These are phyloP conservation scores for Acronicta leporina DNA, from an alignment of 2,888 invertebrate species.

Conservation along the genomic window DNA sequence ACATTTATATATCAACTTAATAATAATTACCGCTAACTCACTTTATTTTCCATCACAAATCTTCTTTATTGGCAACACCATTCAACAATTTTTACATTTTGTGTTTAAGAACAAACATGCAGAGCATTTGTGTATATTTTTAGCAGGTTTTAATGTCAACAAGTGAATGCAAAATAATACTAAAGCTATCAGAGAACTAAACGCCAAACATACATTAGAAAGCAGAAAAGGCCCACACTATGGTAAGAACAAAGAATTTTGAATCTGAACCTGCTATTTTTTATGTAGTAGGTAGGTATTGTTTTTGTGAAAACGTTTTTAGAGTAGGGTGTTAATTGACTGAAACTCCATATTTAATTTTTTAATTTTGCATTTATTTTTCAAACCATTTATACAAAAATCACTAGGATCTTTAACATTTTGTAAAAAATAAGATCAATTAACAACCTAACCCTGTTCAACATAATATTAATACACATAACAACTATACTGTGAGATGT, in stretches of 20 bases:
- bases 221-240: conserved; percentile 68
- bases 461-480: conserved; percentile 67
- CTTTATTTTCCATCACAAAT: conserved; percentile 56
- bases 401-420: conserved; percentile 81
- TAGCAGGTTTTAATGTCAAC: conserved; percentile 34
- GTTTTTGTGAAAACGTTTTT: conserved; percentile 60
- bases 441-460: conserved; percentile 87
- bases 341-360: conserved; percentile 87
- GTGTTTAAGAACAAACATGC: conserved; percentile 51
- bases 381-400: conserved; percentile 84
- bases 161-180: conserved; percentile 50
- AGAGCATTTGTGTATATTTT: conserved; percentile 36
- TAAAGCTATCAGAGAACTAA: conserved; percentile 62
- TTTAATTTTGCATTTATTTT: conserved; percentile 85
- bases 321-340: conserved; percentile 89
- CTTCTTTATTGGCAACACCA: conserved; percentile 53
- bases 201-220: conserved; percentile 76
- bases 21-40: conserved; percentile 62
- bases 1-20: conserved; percentile 46
- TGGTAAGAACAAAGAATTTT: conserved; percentile 54
- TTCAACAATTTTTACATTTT: conserved; percentile 38
- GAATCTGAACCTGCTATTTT: conserved; percentile 54
- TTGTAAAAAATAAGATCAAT: conserved; percentile 83
- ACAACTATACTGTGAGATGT: conserved; percentile 73
- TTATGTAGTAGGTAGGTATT: conserved; percentile 10